Conservation (phyloP, 2,113 vertebrate genomes). For the Nipponia nippon region DNA sequence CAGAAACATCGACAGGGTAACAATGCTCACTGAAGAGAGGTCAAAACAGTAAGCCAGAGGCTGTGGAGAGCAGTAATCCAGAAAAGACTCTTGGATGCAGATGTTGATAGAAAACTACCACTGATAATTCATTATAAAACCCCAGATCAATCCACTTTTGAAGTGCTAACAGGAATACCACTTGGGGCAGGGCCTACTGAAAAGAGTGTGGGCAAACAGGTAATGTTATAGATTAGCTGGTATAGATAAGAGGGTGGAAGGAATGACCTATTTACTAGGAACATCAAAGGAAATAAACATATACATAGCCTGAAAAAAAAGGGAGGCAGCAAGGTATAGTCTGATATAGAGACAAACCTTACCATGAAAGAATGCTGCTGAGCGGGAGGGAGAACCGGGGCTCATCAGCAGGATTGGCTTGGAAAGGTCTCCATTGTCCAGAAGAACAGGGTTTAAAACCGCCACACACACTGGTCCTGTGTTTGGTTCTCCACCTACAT, state of each 20-base stretch:
- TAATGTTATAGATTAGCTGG: constrained; percentile 26
- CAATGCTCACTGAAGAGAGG: not conserved
- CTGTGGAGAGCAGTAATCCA: not conserved
- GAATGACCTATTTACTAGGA: not conserved
- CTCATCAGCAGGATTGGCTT: not conserved
- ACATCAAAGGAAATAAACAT: constrained; percentile 44
- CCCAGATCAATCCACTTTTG: constrained; percentile 14
- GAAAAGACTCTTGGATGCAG: not conserved
- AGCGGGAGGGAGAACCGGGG: not conserved
- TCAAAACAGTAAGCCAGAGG: not conserved
- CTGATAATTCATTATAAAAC: not conserved
- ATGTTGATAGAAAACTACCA: not conserved
- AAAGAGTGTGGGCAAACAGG: not conserved
- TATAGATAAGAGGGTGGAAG: constrained; percentile 28
- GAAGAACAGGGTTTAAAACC: not conserved
- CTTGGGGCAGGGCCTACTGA: not conserved
- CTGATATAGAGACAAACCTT: not conserved
- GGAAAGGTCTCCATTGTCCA: not conserved
- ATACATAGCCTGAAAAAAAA: not conserved
- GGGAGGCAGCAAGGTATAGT: not conserved
- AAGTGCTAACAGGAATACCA: constrained; percentile 38
- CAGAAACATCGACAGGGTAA: not conserved
- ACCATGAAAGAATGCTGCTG: not conserved
- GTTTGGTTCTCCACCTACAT: not conserved
- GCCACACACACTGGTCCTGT: not conserved